These are phyloP conservation scores for Tromatobia lineatoria DNA, from an alignment of 2,888 invertebrate species.

Conservation along the genomic window DNA sequence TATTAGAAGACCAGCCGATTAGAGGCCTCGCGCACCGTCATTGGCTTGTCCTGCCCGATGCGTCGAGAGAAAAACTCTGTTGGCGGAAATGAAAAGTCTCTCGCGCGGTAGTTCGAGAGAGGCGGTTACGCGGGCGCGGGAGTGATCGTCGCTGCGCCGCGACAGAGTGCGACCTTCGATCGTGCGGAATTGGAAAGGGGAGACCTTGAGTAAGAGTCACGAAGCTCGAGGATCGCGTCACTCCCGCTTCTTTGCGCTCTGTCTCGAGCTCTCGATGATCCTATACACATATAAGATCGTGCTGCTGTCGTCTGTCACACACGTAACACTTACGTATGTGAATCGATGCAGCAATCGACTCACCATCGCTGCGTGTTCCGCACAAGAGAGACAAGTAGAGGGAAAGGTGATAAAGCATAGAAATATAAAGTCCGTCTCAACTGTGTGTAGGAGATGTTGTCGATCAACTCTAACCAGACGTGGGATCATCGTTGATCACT, in stretches of 20 bases:
- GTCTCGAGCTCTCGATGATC: background rate
- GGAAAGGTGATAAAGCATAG: constrained; percentile 51
- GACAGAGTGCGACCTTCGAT: constrained; percentile 77
- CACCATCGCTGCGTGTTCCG: constrained; percentile 64
- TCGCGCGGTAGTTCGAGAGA: constrained; percentile 43
- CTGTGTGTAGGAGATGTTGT: constrained; percentile 23
- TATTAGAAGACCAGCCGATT: background rate
- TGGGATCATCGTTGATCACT: constrained; percentile 19
- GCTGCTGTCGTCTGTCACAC: constrained; percentile 63
- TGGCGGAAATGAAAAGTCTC: constrained; percentile 64
- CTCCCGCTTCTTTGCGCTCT: constrained; percentile 42
- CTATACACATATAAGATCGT: constrained; percentile 68
- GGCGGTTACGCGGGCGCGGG: constrained; percentile 32
- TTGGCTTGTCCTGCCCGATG: constrained; percentile 14
- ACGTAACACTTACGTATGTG: constrained; percentile 73
- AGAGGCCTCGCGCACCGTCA: background rate
- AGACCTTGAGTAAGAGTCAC: constrained; percentile 83
- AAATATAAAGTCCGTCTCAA: constrained; percentile 30
- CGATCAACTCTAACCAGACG: constrained; percentile 24
- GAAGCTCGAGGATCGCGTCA: constrained; percentile 73
- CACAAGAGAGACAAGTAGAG: constrained; percentile 25
- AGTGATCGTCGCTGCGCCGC: constrained; percentile 22
- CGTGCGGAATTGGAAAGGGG: constrained; percentile 81
- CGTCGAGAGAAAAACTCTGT: constrained; percentile 51
- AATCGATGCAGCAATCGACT: constrained; percentile 74